Conservation (phyloP, 2,113 vertebrate species). For the Elephas maximus region DNA sequence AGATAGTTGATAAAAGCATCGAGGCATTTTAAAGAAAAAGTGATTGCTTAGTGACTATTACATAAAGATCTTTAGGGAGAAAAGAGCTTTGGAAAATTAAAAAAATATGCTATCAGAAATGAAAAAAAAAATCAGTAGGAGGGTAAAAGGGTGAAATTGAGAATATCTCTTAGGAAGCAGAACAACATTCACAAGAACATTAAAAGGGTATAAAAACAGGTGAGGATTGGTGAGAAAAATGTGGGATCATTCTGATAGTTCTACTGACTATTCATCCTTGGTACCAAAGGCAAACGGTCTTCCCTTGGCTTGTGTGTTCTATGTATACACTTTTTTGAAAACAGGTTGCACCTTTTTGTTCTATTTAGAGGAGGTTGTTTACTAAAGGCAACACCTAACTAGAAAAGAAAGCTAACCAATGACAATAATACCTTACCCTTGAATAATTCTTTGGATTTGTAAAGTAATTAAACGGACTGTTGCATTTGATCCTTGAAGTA, state of each 20-base stretch:
- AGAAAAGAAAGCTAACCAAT: not conserved
- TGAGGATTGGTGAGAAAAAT: not conserved
- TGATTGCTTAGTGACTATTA: constrained; percentile 30
- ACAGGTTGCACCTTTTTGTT: not conserved
- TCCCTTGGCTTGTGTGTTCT: not conserved
- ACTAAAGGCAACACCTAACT: not conserved
- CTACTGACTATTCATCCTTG: not conserved
- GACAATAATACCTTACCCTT: not conserved
- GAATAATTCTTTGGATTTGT: not conserved
- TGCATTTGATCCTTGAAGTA: not conserved
- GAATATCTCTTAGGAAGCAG: not conserved
- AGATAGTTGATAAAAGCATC: not conserved
- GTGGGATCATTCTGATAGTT: not conserved
- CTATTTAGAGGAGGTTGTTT: not conserved
- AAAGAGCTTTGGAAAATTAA: not conserved
- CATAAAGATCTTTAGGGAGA: not conserved
- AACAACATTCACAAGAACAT: not conserved
- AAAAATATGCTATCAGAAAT: not conserved
- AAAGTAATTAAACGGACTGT: not conserved
- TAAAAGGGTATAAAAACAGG: not conserved
- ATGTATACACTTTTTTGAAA: not conserved
- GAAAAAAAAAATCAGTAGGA: not conserved
- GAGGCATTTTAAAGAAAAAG: constrained; percentile 15
- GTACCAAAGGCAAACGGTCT: not conserved
- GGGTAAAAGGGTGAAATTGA: not conserved